Evolutionary conservation across 2,113 vertebrate genomes (phyloP), one percentile per base, ranked within the genome.

Genomic region (Oreocharis arfaki): DNA sequence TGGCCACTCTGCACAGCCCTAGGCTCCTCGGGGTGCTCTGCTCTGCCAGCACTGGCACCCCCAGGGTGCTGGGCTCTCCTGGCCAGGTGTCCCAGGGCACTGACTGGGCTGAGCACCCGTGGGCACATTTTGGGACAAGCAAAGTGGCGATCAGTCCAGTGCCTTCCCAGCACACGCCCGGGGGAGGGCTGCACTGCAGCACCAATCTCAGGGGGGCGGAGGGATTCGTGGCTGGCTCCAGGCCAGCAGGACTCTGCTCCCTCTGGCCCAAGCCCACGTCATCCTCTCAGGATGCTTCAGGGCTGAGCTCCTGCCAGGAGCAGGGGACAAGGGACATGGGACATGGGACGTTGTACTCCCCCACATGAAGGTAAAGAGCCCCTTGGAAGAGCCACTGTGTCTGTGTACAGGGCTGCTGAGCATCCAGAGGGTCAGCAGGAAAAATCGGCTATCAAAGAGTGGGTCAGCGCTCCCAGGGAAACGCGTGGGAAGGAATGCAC

Each of bases 401-500:
- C 59, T 17, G 73, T 6, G 37, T 37, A 52, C 1, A 13, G 27
- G 33, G 37, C 80, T 64, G 53, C 46, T 3, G 23, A 60, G 44
- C 10, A 7, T 42, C 73, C 61, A 10, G 39, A 42, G 52, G 77
- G 87, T 80, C 41, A 3, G 61, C 9, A 19, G 59, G 27, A 82
- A 76, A 70, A 79, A 24, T 7, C 35, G 3, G 44, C 86, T 73
- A 64, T 73, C 83, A 52, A 75, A 84, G 91, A 35, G 59, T 8
- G 3, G 94, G 84, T 91, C 90, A 91, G 69, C 21, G 35, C 90
- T 94, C 84, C 84, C 84, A 82, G 95, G 93, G 94, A 96, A 95
- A 89, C 6, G 93, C 86, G 94, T 95, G 96, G 94, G 96, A 95
- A 95, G 95, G 95, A 95, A 93, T 78, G 93, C 5, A 16, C 49